Evolutionary conservation across 1,140 invertebrate genomes (phyloP), one percentile per base, ranked within the genome.

Genomic region (Bombus ignitus): DNA sequence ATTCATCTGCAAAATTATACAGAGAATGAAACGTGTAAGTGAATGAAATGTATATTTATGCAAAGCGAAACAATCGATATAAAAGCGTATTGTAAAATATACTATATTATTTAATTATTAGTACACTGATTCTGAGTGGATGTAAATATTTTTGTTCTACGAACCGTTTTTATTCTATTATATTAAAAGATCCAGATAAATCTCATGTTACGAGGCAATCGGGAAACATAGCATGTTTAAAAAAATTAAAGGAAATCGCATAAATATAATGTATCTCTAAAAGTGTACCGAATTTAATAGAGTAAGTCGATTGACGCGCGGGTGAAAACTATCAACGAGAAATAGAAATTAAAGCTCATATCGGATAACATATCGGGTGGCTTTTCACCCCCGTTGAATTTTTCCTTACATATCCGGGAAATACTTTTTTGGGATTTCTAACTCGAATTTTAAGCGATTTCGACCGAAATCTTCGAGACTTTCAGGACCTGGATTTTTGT

Each of bases 281-380:
- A 83, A 79, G 37, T 62, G 4, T 47, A 80, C 39, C 83, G 76
- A 84, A 80, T 84, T 84, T 84, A 80, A 80, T 80, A 79, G 76
- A 22, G 53, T 80, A 84, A 84, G 83, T 47, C 32, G 59, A 59
- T 2, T 3, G 28, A 42, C 35, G 35, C 68, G 37, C 42, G 74
- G 73, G 44, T 42, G 81, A 70, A 74, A 39, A 9, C 44, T 32
- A 25, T 18, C 15, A 13, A 37, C 3, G 2, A 35, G 42, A 39
- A 59, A 32, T 0, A 44, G 13, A 32, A 62, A 39, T 32, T n/a
- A 37, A 44, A 39, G 5, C 25, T 32, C 75, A 71, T 83, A 83
- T 83, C 47, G 22, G n/a, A 57, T n/a, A 62, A 57, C 73, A 83
- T 83, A 83, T 78, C 62, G 28, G 18, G 18, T 22, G 25, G 70